A percentile compares a stretch with the other conserved stretches of the same genome.
Conservation (phyloP, 2,888 invertebrate genomes). For the Timandra comae region DNA sequence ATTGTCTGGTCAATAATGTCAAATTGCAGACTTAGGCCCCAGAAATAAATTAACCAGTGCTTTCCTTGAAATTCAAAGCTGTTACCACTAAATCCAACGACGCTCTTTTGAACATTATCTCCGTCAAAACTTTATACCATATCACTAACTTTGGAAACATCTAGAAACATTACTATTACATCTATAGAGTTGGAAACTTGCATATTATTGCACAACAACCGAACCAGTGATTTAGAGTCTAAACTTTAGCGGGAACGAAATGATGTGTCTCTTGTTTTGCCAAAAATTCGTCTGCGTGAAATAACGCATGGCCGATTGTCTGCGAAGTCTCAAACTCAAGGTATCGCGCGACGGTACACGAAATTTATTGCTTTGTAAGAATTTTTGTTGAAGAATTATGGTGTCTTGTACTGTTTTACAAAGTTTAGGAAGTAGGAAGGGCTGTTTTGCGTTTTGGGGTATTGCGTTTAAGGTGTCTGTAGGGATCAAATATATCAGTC, state of each 20-base stretch:
- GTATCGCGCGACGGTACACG: background rate
- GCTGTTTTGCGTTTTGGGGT: background rate
- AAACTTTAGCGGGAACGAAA: constrained; percentile 4
- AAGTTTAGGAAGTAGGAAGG: background rate
- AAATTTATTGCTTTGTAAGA: background rate
- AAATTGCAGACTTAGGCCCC: too few species aligned
- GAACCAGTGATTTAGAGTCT: background rate
- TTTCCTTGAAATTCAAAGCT: too few species aligned
- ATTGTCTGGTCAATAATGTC: too few species aligned
- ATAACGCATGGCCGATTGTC: constrained; percentile 5
- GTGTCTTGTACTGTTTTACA: background rate
- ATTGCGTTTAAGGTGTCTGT: background rate
- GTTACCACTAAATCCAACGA: too few species aligned
- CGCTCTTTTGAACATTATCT: background rate
- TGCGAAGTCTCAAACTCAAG: background rate
- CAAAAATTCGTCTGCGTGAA: constrained; percentile 11
- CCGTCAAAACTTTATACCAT: background rate
- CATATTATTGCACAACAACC: background rate
- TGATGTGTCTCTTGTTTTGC: constrained; percentile 17
- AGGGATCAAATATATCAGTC: background rate
- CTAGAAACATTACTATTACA: background rate
- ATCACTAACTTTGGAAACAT: background rate
- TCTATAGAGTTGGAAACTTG: background rate
- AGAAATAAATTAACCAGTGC: too few species aligned
- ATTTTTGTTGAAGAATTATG: background rate